Percentiles rank a stretch among this genome's conserved stretches.
phyloP scores from a whole-genome alignment of 2,888 invertebrate genomes.

The Hoplodrina ambigua region DNA sequence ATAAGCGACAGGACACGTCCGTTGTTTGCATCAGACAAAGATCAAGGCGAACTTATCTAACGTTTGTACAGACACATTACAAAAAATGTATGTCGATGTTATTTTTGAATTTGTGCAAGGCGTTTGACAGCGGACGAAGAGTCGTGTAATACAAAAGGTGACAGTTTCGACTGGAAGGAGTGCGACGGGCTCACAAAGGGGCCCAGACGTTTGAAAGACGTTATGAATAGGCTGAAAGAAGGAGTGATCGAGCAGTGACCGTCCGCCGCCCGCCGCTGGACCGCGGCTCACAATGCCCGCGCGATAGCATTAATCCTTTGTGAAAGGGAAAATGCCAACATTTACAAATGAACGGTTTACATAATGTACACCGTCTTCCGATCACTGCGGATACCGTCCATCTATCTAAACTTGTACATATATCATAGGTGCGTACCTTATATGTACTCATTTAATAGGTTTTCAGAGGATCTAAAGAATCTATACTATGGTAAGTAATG shows the following conservation, averaged over 20 bases:
- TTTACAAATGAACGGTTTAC: constrained; percentile 68
- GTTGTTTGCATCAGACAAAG: constrained; percentile 89
- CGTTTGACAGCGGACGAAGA: constrained; percentile 87
- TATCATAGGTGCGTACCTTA: constrained; percentile 11
- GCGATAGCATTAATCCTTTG: constrained; percentile 78
- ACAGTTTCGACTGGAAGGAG: constrained; percentile 84
- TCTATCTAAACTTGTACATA: constrained; percentile 27
- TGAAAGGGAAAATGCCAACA: constrained; percentile 67
- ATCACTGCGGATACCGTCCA: constrained; percentile 44
- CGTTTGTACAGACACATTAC: constrained; percentile 84
- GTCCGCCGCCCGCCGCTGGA: constrained; percentile 63
- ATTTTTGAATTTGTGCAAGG: constrained; percentile 90
- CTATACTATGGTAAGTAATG: neutral
- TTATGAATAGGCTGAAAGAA: constrained; percentile 87
- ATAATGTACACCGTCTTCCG: constrained; percentile 61
- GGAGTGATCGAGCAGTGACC: constrained; percentile 88
- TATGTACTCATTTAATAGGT: neutral
- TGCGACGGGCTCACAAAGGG: constrained; percentile 79
- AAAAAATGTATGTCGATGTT: constrained; percentile 87
- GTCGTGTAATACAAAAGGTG: constrained; percentile 84
- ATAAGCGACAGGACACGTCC: constrained; percentile 86
- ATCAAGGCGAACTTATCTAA: constrained; percentile 86
- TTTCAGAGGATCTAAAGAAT: neutral
- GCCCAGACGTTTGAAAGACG: constrained; percentile 85
- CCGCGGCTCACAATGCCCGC: constrained; percentile 68